A percentile compares a stretch with the other conserved stretches of the same genome.
These are phyloP conservation scores for Saccostrea cuccullata DNA, from an alignment of 1,140 invertebrate genomes.

Conservation along the genomic window DNA sequence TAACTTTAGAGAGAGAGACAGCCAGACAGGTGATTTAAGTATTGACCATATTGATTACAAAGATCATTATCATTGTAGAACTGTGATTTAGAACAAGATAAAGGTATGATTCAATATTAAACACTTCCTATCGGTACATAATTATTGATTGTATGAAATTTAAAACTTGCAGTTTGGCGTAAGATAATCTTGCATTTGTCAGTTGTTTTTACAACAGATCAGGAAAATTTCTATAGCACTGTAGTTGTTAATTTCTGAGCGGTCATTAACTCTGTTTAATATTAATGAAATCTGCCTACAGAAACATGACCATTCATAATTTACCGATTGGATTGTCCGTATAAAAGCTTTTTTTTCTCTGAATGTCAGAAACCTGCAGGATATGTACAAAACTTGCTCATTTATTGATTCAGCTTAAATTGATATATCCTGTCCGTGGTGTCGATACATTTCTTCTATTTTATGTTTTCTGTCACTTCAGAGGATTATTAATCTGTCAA, in stretches of 20 bases:
- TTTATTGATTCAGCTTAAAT: slow-evolving; percentile 9
- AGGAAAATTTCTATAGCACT: neutral
- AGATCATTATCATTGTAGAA: neutral
- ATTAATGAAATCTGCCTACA: slow-evolving; percentile 2
- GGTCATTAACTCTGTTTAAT: neutral
- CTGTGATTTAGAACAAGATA: neutral
- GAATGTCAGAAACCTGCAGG: neutral
- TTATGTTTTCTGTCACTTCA: neutral
- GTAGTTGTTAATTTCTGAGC: slow-evolving; percentile 9
- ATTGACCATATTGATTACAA: neutral
- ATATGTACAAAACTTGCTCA: neutral
- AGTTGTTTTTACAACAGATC: slow-evolving; percentile 18
- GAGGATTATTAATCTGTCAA: neutral
- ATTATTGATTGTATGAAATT: slow-evolving; percentile 3
- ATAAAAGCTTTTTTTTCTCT: slow-evolving; percentile 3
- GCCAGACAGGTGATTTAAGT: no score
- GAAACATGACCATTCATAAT: neutral
- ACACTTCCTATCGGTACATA: neutral
- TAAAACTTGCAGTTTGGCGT: neutral
- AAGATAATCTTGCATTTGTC: neutral
- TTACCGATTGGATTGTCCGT: neutral
- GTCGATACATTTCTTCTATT: slow-evolving; percentile 3
- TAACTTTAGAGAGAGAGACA: no score
- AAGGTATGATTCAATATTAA: neutral
- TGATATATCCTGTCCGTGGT: neutral